Evolutionary conservation across 2,888 invertebrate genomes (phyloP), one percentile per base, ranked within the genome.

Genomic region (Auanema sp.): DNA sequence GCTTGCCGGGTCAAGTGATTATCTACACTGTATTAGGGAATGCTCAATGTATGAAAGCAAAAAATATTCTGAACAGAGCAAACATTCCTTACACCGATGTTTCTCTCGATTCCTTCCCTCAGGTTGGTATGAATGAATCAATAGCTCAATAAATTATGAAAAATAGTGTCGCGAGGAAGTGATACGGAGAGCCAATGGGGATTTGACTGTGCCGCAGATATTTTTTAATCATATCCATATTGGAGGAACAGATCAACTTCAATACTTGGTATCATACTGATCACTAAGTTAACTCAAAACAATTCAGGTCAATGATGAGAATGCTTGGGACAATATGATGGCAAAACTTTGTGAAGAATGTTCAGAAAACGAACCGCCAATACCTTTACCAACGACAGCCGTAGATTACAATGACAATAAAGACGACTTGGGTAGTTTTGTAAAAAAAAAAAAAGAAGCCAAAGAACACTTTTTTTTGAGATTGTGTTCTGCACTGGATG

Each of bases 141-240:
- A 23, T 23, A 18, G 2, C 52, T 6, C 18, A 3, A 18, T 21
- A 47, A 47, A 47, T 21, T 18, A 47, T 5, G 21, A 18, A 47
- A 47, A 47, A 47, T 10, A 75, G 63, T 76, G 77, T 23, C 70
- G 83, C 53, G 76, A 78, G 12, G 81, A 83, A 51, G 69, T 85
- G 53, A 75, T 78, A 65, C 61, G 69, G 23, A 71, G 77, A 47
- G 81, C 84, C 1, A 80, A 79, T 18, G 84, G 77, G 58, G 76
- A 78, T 24, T 83, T 80, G 4, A 64, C 69, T 14, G 83, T 85
- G 8, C 85, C 85, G 0, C 85, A 85, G 68, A 84, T 85, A 25
- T 85, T 85, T 76, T 85, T 85, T 78, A 85, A 85, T 69, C 80
- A 79, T 41, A 71, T 71, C 23, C 83, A 84, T 65, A 78, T 85